Base-by-base conservation (phyloP, 2,113 vertebrate species). In the Gallinago undulata region DNA sequence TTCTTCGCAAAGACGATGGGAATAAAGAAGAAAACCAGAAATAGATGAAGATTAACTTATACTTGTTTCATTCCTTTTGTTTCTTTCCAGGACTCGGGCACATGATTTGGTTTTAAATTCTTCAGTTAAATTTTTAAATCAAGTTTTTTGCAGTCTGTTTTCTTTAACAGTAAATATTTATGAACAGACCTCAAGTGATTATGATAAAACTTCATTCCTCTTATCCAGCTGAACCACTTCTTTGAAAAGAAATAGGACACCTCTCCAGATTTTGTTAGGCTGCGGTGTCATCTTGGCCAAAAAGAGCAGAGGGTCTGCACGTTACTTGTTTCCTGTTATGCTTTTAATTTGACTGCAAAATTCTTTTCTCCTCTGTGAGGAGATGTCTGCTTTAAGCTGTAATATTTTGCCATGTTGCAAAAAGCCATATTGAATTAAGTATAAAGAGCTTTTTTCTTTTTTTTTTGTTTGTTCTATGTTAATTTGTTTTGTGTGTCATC, bases 301-400 rank as follows among this genome's bases (percentile, higher is more conserved):
- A 92, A 85, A 76, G 75, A 91, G 66, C 86, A 94, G 84, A 89
- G 63, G 45, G 87, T 97, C 95, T 97, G 97, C 94, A 95, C 96
- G 68, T 97, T 97, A 96, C 77, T 97, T 93, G 78, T 97, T 96
- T 96, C 76, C 79, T 85, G 75, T 94, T 94, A 91, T 2, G 60
- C 70, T 97, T 97, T 97, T 98, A 93, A 96, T 97, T 98, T 98
- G 98, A 98, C 98, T 98, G 98, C 98, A 98, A 98, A 98, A 98
- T 96, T 97, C 94, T 94, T 98, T 97, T 97, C 99, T 99, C 99
- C 99, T 99, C 99, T 97, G 60, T 99, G 99, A 99, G 99, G 99
- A 99, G 98, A 99, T 96, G 95, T 98, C 97, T 98, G 96, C 99
- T 98, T 98, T 97, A 97, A 98, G 98, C 98, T 98, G 98, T 98